Evolutionary conservation across 1,140 invertebrate species (phyloP).

Genomic region (Tetranychus urticae): DNA sequence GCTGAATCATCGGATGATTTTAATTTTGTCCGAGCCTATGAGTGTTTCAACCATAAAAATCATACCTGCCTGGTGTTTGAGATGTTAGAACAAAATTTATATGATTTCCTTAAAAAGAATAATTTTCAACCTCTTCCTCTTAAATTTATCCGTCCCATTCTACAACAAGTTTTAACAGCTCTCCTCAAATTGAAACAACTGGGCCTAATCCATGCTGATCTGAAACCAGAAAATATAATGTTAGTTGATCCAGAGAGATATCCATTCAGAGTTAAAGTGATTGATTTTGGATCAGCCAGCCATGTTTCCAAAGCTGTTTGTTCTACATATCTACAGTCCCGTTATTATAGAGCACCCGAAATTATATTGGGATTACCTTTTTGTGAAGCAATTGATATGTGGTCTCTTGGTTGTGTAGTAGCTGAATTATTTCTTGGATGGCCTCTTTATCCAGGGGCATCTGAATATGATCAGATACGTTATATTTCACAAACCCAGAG

Average conservation of each 20-base stretch:
- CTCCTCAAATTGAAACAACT: conserved; percentile 95
- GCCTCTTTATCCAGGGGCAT: conserved; percentile 97
- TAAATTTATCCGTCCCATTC: conserved; percentile 92
- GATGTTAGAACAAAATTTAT: conserved; percentile 98
- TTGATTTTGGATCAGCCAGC: conserved; percentile 97
- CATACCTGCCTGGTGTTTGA: conserved; percentile 99
- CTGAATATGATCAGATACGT: conserved; percentile 97
- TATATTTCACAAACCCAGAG: conserved; percentile 78
- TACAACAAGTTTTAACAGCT: conserved; percentile 94
- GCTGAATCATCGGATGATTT: conserved; percentile 85
- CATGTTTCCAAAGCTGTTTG: conserved; percentile 98
- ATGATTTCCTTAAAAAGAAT: conserved; percentile 99
- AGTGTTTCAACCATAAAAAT: conserved; percentile 98
- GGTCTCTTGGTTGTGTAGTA: conserved; percentile 97
- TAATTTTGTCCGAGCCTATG: conserved; percentile 97
- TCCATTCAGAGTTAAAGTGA: conserved; percentile 62
- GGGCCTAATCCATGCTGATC: conserved; percentile 93
- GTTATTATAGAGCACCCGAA: conserved; percentile 96
- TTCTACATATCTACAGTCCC: conserved; percentile 94
- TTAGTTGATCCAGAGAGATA: conserved; percentile 88
- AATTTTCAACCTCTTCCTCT: conserved; percentile 94
- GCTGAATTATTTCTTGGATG: conserved; percentile 97
- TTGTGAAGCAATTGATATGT: conserved; percentile 99
- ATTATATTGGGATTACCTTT: conserved; percentile 94
- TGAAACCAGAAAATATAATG: conserved; percentile 99